Base-by-base conservation (phyloP, 1,140 invertebrate genomes). In the Grapholita molesta region DNA sequence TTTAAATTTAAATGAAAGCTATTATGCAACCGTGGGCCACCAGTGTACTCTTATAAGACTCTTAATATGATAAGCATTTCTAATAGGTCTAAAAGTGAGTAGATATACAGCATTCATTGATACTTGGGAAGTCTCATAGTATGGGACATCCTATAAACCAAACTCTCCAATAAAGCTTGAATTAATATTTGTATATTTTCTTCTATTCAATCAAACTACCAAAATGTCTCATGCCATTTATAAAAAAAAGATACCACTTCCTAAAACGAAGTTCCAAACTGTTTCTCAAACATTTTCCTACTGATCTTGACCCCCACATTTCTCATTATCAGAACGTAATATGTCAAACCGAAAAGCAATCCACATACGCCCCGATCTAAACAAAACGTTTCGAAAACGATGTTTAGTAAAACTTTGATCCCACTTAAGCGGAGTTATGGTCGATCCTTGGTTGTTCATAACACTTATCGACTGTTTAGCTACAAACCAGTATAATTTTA, bases 331-430 rank as follows among this genome's bases (percentile, higher is more conserved):
- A 42, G 15, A 42, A 42, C 38, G 38, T 42, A 3, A 42, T 42
- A 42, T 6, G 12, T 42, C 38, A 18, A 35, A 35, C 33, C 15
- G 12, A 42, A 42, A 15, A 42, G 0, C 0, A 12, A 0, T 6
- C n/a, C 4, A 15, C 12, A 15, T 42, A 42, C n/a, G n/a, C 12
- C n/a, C 38, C 15, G n/a, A 15, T 42, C 5, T 3, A 42, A 15
- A 35, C 2, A 35, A 15, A 42, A 42, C 6, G 35, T 38, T 1
- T 11, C 12, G 24, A 24, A 1, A 57, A 57, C 1, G 11, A 4
- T 57, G 53, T 57, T 57, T 57, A n/a, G 23, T 25, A 25, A 57
- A 57, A 57, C 25, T 57, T 57, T 57, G 24, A 57, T 57, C 53
- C 24, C 24, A 24, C 23, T 25, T 57, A 57, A 57, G 24, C n/a